phyloP scores from a whole-genome alignment of 92 coral and sea anemone species.

The Scolanthus callimorphus region DNA sequence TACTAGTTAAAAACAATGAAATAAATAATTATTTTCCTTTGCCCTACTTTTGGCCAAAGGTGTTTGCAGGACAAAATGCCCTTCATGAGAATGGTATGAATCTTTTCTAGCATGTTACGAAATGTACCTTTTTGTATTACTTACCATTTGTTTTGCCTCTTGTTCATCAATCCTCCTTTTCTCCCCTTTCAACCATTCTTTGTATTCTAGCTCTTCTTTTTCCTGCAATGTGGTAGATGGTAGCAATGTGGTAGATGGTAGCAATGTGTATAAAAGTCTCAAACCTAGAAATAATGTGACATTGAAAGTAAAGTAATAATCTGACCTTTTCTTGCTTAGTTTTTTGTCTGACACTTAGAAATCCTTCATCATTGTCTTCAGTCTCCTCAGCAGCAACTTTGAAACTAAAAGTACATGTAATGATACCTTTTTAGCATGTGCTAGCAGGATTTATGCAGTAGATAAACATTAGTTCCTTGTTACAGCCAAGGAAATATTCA shows the following conservation, averaged over 20 bases:
- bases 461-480: no score
- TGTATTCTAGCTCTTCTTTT: constrained; percentile 69
- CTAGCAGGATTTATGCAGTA: no score
- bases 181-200: constrained; percentile 79
- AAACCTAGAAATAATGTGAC: neutral
- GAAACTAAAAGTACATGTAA: constrained; percentile 71
- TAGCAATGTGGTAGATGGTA: no score
- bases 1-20: no score
- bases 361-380: constrained; percentile 57
- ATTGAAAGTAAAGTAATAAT: neutral
- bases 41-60: neutral
- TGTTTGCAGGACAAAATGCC: no score
- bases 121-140: no score
- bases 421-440: no score
- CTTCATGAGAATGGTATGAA: no score
- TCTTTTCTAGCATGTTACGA: no score
- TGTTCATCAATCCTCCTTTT: constrained; percentile 11
- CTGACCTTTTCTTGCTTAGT: constrained; percentile 72
- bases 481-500: constrained; percentile 2
- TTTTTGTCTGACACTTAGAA: constrained; percentile 75
- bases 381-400: constrained; percentile 51
- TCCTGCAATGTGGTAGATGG: no score
- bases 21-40: neutral
- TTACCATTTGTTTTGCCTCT: constrained; percentile 25
- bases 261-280: neutral